phyloP scores from a whole-genome alignment of 2,113 vertebrate genomes.

The Vombatus ursinus region DNA sequence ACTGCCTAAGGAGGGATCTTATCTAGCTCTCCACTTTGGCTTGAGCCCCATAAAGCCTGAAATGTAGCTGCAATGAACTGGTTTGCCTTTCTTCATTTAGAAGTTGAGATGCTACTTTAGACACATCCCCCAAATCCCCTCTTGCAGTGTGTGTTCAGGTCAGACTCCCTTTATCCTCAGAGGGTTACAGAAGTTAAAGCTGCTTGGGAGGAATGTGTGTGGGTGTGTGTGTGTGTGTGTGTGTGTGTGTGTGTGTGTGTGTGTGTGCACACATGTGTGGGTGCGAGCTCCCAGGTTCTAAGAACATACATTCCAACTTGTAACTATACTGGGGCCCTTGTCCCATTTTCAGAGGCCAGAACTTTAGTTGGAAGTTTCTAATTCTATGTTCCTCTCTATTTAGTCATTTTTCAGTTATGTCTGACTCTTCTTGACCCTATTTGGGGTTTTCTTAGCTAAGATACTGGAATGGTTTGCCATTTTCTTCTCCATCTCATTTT shows the following conservation, averaged over 20 bases:
- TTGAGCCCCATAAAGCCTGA: not conserved
- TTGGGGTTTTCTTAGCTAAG: not conserved
- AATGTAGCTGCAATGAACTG: not conserved
- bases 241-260: not conserved
- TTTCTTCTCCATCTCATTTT: not conserved
- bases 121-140: not conserved
- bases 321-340: not conserved
- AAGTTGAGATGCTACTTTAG: not conserved
- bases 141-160: not conserved
- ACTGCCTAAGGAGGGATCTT: not conserved
- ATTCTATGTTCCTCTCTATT: not conserved
- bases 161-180: not conserved
- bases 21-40: not conserved
- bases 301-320: not conserved
- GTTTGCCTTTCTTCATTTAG: not conserved
- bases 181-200: not conserved
- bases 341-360: not conserved
- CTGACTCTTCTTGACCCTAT: not conserved
- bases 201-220: not conserved
- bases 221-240: not conserved
- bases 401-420: not conserved
- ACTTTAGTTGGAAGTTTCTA: not conserved
- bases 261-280: not conserved
- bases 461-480: not conserved
- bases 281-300: not conserved